Evolutionary conservation across 2,113 vertebrate genomes (phyloP).

Genomic region (Albula goreensis): DNA sequence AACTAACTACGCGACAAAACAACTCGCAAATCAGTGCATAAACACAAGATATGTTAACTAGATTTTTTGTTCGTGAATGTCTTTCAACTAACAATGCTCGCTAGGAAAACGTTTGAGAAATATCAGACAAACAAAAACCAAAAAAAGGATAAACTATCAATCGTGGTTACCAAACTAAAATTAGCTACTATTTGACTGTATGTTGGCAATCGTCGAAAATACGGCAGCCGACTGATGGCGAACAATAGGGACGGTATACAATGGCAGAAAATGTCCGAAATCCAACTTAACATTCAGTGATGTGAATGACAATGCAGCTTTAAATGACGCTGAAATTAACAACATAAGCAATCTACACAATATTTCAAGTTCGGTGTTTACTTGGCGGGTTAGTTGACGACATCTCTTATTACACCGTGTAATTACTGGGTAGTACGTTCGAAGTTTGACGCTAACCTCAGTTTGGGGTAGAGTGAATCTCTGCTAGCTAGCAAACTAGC

Average conservation of each 20-base stretch:
- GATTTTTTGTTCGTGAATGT: background rate
- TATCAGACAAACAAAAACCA: background rate
- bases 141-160: background rate
- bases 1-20: background rate
- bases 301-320: background rate
- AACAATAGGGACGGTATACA: slow-evolving; percentile 33
- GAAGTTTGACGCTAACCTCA: background rate
- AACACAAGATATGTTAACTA: background rate
- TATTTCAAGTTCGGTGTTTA: slow-evolving; percentile 15
- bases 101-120: background rate
- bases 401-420: background rate
- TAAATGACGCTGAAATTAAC: background rate
- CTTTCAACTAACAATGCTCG: background rate
- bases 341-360: background rate
- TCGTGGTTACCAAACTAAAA: background rate
- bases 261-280: slow-evolving; percentile 47
- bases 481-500: background rate
- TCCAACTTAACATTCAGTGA: slow-evolving; percentile 5
- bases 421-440: slow-evolving; percentile 1
- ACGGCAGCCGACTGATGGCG: background rate
- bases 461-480: background rate
- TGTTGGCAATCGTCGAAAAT: background rate
- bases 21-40: background rate
- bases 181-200: background rate
- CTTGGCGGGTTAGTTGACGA: background rate